These are phyloP conservation scores for Chaetoderma sp. DNA, from an alignment of 2,888 invertebrate genomes.

Conservation along the genomic window DNA sequence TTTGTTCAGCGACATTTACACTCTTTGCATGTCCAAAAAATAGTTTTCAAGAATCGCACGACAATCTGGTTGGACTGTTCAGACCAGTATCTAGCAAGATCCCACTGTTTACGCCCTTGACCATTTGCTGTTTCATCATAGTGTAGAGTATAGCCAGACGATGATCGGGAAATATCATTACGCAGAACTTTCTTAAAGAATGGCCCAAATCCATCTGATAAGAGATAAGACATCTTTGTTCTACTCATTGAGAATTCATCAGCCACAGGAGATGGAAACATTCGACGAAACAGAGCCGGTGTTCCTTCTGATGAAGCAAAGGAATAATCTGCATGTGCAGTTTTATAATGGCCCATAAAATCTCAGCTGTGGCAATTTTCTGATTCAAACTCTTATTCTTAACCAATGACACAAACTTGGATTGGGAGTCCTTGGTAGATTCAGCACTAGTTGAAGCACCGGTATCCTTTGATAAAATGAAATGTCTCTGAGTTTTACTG, in stretches of 20 bases:
- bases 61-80: constrained; percentile 18
- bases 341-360: constrained; percentile 29
- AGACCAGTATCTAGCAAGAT: constrained; percentile 30
- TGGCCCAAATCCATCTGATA: constrained; percentile 36
- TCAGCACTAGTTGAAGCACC: neutral
- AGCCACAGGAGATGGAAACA: constrained; percentile 25
- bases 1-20: constrained; percentile 20
- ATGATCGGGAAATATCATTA: neutral
- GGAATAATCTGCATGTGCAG: constrained; percentile 18
- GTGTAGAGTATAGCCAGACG: constrained; percentile 15
- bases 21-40: constrained; percentile 38
- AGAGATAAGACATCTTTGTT: constrained; percentile 30
- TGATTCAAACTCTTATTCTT: neutral
- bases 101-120: constrained; percentile 30
- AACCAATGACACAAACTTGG: too few relatives aligned
- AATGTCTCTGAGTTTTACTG: neutral
- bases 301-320: constrained; percentile 26
- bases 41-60: constrained; percentile 23
- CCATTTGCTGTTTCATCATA: constrained; percentile 31
- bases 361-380: constrained; percentile 12
- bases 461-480: neutral
- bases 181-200: constrained; percentile 25
- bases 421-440: neutral
- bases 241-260: constrained; percentile 30
- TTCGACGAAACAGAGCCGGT: constrained; percentile 15